Conservation (phyloP, 2,888 invertebrate genomes). For the Tineola bisselliella region DNA sequence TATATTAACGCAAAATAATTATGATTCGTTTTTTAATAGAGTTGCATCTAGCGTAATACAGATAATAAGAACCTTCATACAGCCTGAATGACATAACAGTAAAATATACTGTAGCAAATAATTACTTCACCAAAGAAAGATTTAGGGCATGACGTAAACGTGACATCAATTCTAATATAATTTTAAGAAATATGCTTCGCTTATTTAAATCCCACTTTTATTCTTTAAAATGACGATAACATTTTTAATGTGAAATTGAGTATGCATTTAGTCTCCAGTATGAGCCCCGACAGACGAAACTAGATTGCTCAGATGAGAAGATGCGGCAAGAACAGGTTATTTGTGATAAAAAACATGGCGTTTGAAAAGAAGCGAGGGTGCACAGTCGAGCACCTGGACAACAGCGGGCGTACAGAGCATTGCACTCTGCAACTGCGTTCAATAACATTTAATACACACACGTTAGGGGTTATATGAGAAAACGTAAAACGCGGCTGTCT, state of each 20-base stretch:
- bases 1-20: too few relatives aligned
- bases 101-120: not conserved
- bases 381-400: constrained; percentile 15
- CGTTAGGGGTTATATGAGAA: not conserved
- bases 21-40: too few relatives aligned
- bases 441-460: constrained; percentile 5
- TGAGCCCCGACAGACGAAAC: not conserved
- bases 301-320: not conserved
- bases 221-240: not conserved
- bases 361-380: constrained; percentile 14
- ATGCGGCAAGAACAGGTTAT: constrained; percentile 15
- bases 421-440: constrained; percentile 12
- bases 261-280: not conserved
- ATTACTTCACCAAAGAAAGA: not conserved
- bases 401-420: constrained; percentile 6
- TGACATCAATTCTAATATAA: constrained; percentile 5
- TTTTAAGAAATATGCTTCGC: not conserved
- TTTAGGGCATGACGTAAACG: not conserved
- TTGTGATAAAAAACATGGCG: constrained; percentile 14
- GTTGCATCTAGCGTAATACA: not conserved
- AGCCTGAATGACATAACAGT: constrained; percentile 1
- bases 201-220: not conserved
- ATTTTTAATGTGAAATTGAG: not conserved
- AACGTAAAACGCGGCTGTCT: too few relatives aligned
- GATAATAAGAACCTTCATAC: not conserved